Percentiles rank a stretch among this genome's conserved stretches.
phyloP scores from a whole-genome alignment of 2,113 vertebrate genomes.

The Agapornis roseicollis region DNA sequence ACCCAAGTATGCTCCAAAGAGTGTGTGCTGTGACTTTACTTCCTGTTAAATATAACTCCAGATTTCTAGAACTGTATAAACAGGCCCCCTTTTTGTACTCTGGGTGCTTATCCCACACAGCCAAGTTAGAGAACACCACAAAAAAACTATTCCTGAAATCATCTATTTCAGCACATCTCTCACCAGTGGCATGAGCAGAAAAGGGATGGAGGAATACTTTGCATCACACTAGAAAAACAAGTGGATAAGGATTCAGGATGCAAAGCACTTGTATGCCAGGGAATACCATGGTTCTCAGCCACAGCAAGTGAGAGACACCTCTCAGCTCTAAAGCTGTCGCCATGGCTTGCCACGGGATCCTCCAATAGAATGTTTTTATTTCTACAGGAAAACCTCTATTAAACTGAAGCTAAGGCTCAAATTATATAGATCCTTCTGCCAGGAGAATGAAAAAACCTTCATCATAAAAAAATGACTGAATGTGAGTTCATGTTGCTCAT shows the following conservation, averaged over 20 bases:
- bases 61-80: constrained; percentile 4
- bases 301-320: background rate
- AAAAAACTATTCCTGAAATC: background rate
- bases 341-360: background rate
- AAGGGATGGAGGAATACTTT: background rate
- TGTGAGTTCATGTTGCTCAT: accelerated
- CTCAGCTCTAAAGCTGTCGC: background rate
- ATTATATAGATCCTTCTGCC: background rate
- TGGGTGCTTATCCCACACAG: background rate
- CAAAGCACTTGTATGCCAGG: background rate
- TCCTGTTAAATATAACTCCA: constrained; percentile 31
- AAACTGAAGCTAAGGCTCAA: background rate
- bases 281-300: background rate
- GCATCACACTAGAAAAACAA: background rate
- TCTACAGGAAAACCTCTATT: background rate
- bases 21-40: background rate
- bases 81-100: background rate
- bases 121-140: background rate
- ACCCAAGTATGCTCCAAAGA: background rate
- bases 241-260: background rate
- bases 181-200: background rate
- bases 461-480: background rate
- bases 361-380: background rate
- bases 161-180: background rate
- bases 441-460: background rate